Percentiles rank a stretch among this genome's conserved stretches.
Conservation (phyloP, 2,113 vertebrate genomes). For the Terrapene triunguis region DNA sequence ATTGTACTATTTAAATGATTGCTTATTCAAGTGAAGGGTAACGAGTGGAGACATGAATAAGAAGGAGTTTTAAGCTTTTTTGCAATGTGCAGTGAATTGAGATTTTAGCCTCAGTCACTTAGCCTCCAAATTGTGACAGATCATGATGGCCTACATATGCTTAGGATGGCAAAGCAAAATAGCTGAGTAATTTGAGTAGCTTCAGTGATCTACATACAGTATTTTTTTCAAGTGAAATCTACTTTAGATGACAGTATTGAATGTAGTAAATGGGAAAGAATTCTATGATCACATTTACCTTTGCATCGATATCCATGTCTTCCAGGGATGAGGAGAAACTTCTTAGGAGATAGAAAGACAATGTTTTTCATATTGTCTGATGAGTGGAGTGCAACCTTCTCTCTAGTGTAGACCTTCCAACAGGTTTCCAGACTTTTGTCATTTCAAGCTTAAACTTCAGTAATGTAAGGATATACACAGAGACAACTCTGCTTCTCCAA, state of each 20-base stretch:
- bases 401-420: neutral
- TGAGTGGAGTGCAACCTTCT: neutral
- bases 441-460: neutral
- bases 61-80: neutral
- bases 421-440: neutral
- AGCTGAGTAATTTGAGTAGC: neutral
- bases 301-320: neutral
- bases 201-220: neutral
- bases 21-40: slow-evolving; percentile 1
- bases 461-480: neutral
- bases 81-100: neutral
- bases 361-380: neutral
- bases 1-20: slow-evolving; percentile 30
- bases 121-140: neutral
- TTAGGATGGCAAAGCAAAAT: neutral
- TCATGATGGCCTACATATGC: neutral
- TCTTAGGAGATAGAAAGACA: neutral
- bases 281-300: neutral
- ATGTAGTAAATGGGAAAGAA: neutral
- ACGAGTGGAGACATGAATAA: neutral
- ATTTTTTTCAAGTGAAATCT: neutral
- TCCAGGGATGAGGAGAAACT: neutral
- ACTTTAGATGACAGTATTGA: neutral
- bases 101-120: neutral
- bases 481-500: neutral